Percentiles rank a stretch among this genome's conserved stretches.
phyloP scores from a whole-genome alignment of 2,888 invertebrate genomes.

The Napeogenes inachia region DNA sequence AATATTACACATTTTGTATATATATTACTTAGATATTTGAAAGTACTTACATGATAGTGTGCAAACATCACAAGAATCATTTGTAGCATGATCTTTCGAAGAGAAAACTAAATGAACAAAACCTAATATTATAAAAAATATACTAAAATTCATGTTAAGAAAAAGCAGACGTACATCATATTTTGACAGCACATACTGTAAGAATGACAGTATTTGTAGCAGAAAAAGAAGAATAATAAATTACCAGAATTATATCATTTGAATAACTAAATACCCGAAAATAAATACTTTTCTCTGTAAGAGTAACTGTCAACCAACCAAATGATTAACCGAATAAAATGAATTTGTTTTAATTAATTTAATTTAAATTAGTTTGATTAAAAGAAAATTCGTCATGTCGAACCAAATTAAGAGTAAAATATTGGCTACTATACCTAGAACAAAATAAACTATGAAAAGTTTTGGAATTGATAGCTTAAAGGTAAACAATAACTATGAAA shows the following conservation, averaged over 20 bases:
- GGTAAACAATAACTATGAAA: no score
- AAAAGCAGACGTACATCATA: constrained; percentile 50
- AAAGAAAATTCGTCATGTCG: no score
- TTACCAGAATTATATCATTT: constrained; percentile 8
- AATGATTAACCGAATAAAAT: no score
- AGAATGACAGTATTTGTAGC: constrained; percentile 22
- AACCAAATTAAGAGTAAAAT: no score
- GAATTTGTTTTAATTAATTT: no score
- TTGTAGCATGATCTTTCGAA: constrained; percentile 40
- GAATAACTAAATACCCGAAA: background rate
- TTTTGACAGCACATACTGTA: constrained; percentile 54
- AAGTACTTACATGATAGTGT: constrained; percentile 52
- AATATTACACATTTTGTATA: background rate
- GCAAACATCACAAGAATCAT: constrained; percentile 46
- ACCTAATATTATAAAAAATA: constrained; percentile 60
- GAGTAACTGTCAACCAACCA: no score
- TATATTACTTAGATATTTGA: background rate
- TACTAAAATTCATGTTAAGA: constrained; percentile 63
- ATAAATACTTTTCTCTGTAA: no score
- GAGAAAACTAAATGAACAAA: constrained; percentile 52
- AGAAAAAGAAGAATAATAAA: constrained; percentile 23
- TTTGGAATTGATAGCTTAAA: no score
- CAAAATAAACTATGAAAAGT: no score
- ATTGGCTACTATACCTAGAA: no score
- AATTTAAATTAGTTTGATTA: no score